Percentiles rank a stretch among this genome's conserved stretches.
These are phyloP conservation scores for Dascyllus trimaculatus DNA, from an alignment of 2,113 vertebrate species.

Conservation along the genomic window DNA sequence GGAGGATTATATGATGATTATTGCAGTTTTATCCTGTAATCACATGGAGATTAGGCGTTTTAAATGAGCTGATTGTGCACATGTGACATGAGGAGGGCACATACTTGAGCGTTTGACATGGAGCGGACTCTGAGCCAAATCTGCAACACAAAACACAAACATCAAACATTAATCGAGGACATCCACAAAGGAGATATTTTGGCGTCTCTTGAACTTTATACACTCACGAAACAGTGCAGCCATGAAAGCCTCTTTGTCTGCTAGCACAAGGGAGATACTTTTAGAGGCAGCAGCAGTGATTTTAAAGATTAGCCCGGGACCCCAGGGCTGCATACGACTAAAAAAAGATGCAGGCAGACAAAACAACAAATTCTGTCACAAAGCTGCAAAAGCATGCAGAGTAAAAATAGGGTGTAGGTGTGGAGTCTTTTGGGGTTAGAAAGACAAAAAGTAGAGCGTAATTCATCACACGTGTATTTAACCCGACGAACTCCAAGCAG, in stretches of 20 bases:
- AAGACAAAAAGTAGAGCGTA: background rate
- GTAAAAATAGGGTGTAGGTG: constrained; percentile 13
- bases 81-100: constrained; percentile 33
- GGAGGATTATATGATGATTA: background rate
- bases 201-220: constrained; percentile 27
- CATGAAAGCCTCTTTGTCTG: constrained; percentile 45
- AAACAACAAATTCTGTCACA: background rate
- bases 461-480: background rate
- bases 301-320: constrained; percentile 28
- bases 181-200: background rate
- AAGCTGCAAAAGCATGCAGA: background rate
- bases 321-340: constrained; percentile 28
- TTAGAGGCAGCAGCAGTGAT: constrained; percentile 12
- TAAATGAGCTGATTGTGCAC: constrained; percentile 25
- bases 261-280: constrained; percentile 22
- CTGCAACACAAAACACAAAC: constrained; percentile 76
- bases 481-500: too few relatives aligned
- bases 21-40: background rate
- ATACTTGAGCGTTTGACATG: constrained; percentile 71
- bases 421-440: background rate
- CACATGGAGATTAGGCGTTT: constrained; percentile 11
- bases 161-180: constrained; percentile 40
- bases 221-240: background rate
- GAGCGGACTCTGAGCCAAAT: constrained; percentile 60
- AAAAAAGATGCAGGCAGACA: constrained; percentile 20